These are phyloP conservation scores for Yasuhikotakia modesta DNA, from an alignment of 2,797 vertebrate genomes.

Conservation along the genomic window DNA sequence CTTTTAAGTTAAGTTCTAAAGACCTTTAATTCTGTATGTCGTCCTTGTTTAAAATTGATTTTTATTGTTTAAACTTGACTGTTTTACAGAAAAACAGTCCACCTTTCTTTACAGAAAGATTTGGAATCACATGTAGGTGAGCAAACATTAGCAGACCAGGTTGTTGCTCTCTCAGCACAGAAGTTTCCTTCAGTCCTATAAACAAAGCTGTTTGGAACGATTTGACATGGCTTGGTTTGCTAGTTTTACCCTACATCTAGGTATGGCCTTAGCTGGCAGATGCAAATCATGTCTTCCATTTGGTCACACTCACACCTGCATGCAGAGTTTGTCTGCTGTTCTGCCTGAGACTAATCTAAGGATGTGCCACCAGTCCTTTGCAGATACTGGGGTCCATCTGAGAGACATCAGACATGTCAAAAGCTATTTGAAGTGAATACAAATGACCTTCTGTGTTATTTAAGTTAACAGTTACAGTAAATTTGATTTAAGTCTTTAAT, in stretches of 20 bases:
- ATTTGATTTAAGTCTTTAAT: too few relatives aligned
- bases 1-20: too few relatives aligned
- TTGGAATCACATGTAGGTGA: too few relatives aligned
- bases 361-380: constrained; percentile 4
- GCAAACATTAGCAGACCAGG: too few relatives aligned
- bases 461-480: too few relatives aligned
- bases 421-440: background rate
- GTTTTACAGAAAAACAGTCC: too few relatives aligned
- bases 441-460: too few relatives aligned
- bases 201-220: background rate
- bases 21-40: too few relatives aligned
- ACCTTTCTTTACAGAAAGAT: too few relatives aligned
- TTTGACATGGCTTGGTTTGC: background rate
- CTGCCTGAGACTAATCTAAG: constrained; percentile 52
- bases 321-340: constrained; percentile 52
- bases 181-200: background rate
- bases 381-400: constrained; percentile 46
- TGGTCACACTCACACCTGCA: constrained; percentile 59
- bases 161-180: too few relatives aligned
- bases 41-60: too few relatives aligned
- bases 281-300: constrained; percentile 69
- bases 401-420: constrained; percentile 7
- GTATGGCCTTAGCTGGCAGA: constrained; percentile 56
- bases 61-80: too few relatives aligned
- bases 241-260: constrained; percentile 16